Evolutionary conservation across 2,113 vertebrate genomes (phyloP).

Genomic region (Albula glossodonta): DNA sequence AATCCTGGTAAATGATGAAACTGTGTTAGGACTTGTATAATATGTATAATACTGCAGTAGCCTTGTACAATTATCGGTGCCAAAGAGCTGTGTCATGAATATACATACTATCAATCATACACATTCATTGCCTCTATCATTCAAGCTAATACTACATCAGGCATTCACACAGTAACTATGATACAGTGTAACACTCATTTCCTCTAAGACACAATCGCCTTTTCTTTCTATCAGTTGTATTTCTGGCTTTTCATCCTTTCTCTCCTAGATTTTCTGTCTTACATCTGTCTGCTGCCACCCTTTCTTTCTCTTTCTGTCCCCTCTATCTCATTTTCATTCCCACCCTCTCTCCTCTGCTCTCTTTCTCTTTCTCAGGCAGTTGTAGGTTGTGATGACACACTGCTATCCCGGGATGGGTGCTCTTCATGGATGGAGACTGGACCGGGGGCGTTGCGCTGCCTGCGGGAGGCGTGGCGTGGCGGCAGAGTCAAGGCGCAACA

Average conservation of each 20-base stretch:
- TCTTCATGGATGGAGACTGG: constrained; percentile 47
- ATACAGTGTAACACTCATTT: constrained; percentile 1
- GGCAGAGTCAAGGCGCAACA: constrained; percentile 77
- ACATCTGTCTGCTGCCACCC: background rate
- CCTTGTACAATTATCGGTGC: constrained; percentile 21
- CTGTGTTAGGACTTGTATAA: constrained; percentile 6
- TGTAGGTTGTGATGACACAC: constrained; percentile 48
- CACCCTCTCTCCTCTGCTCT: constrained; percentile 24
- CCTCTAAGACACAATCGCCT: background rate
- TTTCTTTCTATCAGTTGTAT: background rate
- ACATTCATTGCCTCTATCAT: constrained; percentile 2
- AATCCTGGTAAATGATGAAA: background rate
- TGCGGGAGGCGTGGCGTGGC: constrained; percentile 55
- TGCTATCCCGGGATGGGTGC: constrained; percentile 49
- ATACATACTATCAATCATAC: constrained; percentile 26
- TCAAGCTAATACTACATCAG: background rate
- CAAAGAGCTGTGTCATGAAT: background rate
- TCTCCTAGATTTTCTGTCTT: constrained; percentile 13
- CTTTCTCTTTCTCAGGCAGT: constrained; percentile 37
- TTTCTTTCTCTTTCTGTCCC: constrained; percentile 11
- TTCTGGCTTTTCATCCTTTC: constrained; percentile 8
- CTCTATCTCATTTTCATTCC: background rate
- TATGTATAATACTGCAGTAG: constrained; percentile 22
- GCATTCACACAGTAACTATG: background rate
- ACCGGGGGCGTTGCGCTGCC: constrained; percentile 65